phyloP scores from a whole-genome alignment of 2,113 vertebrate genomes.

The Limanda limanda region DNA sequence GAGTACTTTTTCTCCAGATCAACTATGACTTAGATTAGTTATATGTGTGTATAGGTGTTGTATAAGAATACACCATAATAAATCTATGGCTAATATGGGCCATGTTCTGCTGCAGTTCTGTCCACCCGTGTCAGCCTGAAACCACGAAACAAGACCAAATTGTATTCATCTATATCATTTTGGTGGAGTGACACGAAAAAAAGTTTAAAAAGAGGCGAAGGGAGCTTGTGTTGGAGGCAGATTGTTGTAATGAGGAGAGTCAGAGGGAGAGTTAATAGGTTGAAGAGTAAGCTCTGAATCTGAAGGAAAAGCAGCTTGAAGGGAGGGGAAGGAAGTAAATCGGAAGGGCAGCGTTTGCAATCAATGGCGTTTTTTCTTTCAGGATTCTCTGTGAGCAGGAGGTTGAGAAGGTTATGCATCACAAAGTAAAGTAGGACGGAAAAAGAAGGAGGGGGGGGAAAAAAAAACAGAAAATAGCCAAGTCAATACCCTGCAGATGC shows the following conservation, averaged over 20 bases:
- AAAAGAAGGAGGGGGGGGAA: not conserved
- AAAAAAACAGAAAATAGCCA: not conserved
- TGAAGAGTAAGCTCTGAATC: conserved; percentile 20
- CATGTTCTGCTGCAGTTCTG: not conserved
- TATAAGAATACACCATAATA: not conserved
- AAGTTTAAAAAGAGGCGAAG: not conserved
- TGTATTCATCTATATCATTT: no score
- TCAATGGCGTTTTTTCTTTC: conserved; percentile 59
- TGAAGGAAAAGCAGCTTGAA: not conserved
- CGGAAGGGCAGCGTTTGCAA: conserved; percentile 46
- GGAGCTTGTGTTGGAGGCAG: not conserved
- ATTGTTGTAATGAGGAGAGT: conserved; percentile 8
- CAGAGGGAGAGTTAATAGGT: conserved; percentile 7
- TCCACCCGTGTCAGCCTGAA: no score
- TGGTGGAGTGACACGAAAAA: conserved; percentile 4
- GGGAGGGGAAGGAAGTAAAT: conserved; percentile 36
- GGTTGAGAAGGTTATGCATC: conserved; percentile 33
- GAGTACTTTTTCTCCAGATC: no score
- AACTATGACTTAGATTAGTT: no score
- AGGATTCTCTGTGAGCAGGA: conserved; percentile 26
- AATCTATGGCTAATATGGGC: not conserved
- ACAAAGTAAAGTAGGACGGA: conserved; percentile 6
- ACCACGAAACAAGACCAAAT: not conserved
- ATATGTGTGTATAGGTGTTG: no score
- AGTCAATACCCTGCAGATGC: conserved; percentile 54